Conservation (phyloP, 2,888 invertebrate genomes). For the Druceiella hillmani region DNA sequence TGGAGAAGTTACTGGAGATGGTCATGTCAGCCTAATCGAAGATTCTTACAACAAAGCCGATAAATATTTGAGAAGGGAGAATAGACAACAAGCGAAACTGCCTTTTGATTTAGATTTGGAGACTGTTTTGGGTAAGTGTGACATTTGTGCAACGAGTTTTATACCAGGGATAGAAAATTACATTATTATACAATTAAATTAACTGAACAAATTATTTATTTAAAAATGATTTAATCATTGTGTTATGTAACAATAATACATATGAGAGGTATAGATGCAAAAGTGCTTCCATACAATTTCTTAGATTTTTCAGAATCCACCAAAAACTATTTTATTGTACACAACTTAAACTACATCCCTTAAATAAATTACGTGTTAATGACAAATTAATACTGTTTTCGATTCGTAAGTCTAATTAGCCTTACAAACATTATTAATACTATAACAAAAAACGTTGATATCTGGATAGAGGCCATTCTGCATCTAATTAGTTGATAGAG, state of each 20-base stretch:
- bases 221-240: background rate
- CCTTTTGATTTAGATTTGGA: constrained; percentile 89
- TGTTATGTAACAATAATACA: too few relatives aligned
- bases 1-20: constrained; percentile 85
- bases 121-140: constrained; percentile 67
- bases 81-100: constrained; percentile 41
- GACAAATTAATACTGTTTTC: too few relatives aligned
- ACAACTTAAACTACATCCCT: too few relatives aligned
- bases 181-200: background rate
- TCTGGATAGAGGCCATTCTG: too few relatives aligned
- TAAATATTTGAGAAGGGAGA: constrained; percentile 34
- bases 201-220: background rate
- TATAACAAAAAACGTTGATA: too few relatives aligned
- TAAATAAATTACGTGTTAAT: too few relatives aligned
- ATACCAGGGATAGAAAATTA: background rate
- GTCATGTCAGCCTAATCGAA: constrained; percentile 67
- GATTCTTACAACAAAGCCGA: constrained; percentile 45
- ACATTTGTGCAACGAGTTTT: constrained; percentile 2
- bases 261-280: too few relatives aligned
- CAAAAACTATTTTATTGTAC: background rate
- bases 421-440: too few relatives aligned
- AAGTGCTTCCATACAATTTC: too few relatives aligned
- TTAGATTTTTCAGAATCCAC: background rate
- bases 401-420: too few relatives aligned
- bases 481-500: too few relatives aligned